These are phyloP conservation scores for Phoxinus phoxinus DNA, from an alignment of 2,113 vertebrate species.

Conservation along the genomic window DNA sequence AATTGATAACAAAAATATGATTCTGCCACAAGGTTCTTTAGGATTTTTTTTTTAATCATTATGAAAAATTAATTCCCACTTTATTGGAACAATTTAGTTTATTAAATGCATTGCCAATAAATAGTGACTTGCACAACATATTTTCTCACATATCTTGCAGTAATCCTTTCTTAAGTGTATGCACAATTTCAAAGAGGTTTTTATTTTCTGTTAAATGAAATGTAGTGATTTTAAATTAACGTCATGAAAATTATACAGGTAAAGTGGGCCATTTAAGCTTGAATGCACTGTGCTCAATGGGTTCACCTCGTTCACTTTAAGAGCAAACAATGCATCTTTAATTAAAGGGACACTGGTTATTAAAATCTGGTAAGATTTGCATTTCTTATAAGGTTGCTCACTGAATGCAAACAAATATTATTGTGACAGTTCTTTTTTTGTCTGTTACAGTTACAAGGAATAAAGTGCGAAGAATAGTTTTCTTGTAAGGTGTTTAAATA, in stretches of 20 bases:
- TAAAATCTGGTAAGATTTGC: neutral
- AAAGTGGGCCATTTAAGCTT: neutral
- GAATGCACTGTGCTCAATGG: neutral
- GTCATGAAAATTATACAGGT: neutral
- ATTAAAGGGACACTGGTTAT: neutral
- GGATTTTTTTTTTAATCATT: too few species aligned
- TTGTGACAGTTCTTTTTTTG: neutral
- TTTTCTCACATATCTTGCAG: too few species aligned
- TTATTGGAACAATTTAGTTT: neutral
- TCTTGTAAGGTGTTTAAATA: neutral
- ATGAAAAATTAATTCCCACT: neutral
- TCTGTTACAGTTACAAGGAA: neutral
- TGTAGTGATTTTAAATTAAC: neutral
- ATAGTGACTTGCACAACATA: neutral
- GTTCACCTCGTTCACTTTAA: neutral
- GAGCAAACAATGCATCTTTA: neutral
- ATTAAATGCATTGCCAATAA: neutral
- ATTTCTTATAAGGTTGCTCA: neutral
- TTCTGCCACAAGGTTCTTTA: neutral
- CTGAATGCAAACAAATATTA: neutral
- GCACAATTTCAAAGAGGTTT: too few species aligned
- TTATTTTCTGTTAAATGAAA: neutral
- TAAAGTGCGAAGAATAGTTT: neutral
- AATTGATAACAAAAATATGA: neutral
- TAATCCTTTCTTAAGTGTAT: too few species aligned